Percentiles rank a stretch among this genome's conserved stretches.
Evolutionary conservation across 2,113 vertebrate genomes (phyloP).

Genomic region (Tonatia bakeri): DNA sequence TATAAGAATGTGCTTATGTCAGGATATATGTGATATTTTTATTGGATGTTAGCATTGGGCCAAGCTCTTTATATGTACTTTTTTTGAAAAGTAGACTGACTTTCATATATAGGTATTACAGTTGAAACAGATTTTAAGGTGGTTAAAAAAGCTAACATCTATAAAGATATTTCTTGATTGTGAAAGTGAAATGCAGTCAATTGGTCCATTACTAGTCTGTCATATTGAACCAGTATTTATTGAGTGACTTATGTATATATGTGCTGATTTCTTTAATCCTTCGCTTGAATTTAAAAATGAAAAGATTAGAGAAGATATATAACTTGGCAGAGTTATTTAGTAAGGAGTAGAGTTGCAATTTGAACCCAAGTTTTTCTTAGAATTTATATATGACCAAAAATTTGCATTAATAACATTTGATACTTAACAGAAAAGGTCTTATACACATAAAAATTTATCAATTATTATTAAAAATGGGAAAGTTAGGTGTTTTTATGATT

Average conservation of each 20-base stretch:
- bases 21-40: background rate
- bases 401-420: constrained; percentile 18
- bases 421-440: background rate
- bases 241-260: background rate
- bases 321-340: background rate
- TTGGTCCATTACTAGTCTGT: background rate
- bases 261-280: background rate
- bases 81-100: constrained; percentile 26
- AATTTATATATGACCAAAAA: background rate
- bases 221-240: background rate
- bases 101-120: background rate
- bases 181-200: background rate
- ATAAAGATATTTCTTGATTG: constrained; percentile 11
- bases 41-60: background rate
- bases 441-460: background rate
- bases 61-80: background rate
- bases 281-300: background rate
- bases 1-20: background rate
- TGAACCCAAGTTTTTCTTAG: constrained; percentile 19
- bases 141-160: constrained; percentile 16
- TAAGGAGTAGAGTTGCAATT: constrained; percentile 17
- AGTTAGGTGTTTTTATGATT: background rate
- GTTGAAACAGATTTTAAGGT: background rate
- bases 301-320: background rate
- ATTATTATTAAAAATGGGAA: background rate